phyloP scores from a whole-genome alignment of 2,888 invertebrate genomes.

The Acleris emargana region DNA sequence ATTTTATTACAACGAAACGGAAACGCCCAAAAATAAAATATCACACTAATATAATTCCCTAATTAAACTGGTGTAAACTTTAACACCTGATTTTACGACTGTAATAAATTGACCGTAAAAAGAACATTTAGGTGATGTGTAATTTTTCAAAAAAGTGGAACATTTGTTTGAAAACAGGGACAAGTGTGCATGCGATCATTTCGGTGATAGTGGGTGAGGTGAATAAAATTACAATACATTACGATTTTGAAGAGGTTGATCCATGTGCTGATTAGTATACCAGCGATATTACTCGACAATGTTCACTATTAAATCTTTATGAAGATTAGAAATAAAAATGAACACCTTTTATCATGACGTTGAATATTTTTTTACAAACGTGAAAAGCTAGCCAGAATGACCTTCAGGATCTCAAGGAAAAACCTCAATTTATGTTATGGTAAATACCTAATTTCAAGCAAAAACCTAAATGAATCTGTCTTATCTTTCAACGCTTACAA shows the following conservation, averaged over 20 bases:
- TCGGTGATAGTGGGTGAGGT: constrained; percentile 50
- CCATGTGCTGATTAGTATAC: constrained; percentile 25
- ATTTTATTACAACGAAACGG: constrained; percentile 25
- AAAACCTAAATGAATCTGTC: no score
- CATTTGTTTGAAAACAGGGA: constrained; percentile 51
- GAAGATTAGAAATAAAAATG: no score
- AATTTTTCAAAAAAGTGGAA: constrained; percentile 52
- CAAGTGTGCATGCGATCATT: constrained; percentile 51
- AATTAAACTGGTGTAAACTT: constrained; percentile 50
- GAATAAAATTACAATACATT: constrained; percentile 58
- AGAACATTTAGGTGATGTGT: constrained; percentile 42
- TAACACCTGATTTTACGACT: constrained; percentile 65
- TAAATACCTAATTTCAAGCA: no score
- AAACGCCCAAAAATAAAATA: constrained; percentile 25
- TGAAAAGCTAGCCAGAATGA: no score
- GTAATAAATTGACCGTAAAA: constrained; percentile 62
- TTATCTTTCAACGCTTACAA: no score
- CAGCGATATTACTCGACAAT: not conserved
- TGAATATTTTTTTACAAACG: no score
- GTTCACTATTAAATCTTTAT: no score
- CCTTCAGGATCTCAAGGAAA: no score
- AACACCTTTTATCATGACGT: no score
- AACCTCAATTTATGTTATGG: no score
- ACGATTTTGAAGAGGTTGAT: constrained; percentile 30
- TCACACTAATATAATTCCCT: constrained; percentile 27